A percentile compares a stretch with the other conserved stretches of the same genome.
Evolutionary conservation across 2,113 vertebrate genomes (phyloP).

Genomic region (Heterotilapia buettikoferi): DNA sequence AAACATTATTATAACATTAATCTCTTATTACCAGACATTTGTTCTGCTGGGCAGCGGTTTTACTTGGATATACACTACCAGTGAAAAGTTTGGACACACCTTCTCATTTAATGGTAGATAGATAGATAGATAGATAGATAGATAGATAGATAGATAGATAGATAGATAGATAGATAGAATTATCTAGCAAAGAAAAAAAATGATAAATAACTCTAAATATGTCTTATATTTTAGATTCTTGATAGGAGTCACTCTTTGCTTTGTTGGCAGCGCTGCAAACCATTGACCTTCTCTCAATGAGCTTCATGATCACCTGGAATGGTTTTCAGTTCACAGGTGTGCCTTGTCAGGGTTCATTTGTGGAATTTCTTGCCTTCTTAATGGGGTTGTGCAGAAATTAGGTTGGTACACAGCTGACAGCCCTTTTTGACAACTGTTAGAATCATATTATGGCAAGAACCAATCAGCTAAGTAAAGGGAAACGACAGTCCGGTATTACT

Average conservation of each 20-base stretch:
- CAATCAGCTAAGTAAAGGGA: background rate
- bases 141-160: background rate
- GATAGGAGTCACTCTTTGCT: background rate
- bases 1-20: background rate
- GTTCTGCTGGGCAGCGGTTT: background rate
- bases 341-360: background rate
- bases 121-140: no score
- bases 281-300: fast-evolving
- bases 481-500: background rate
- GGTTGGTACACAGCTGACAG: background rate
- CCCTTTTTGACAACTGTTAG: background rate
- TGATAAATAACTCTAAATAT: fast-evolving
- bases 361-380: background rate
- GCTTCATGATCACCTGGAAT: background rate
- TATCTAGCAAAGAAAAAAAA: background rate
- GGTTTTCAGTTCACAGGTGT: background rate
- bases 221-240: background rate
- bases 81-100: background rate
- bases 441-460: background rate
- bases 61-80: background rate
- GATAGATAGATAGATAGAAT: background rate
- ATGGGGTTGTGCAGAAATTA: background rate
- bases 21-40: background rate
- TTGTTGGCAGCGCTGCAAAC: background rate
- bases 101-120: background rate